These are phyloP conservation scores for Melangyna quadrimaculata DNA, from an alignment of 2,888 invertebrate genomes.

Conservation along the genomic window DNA sequence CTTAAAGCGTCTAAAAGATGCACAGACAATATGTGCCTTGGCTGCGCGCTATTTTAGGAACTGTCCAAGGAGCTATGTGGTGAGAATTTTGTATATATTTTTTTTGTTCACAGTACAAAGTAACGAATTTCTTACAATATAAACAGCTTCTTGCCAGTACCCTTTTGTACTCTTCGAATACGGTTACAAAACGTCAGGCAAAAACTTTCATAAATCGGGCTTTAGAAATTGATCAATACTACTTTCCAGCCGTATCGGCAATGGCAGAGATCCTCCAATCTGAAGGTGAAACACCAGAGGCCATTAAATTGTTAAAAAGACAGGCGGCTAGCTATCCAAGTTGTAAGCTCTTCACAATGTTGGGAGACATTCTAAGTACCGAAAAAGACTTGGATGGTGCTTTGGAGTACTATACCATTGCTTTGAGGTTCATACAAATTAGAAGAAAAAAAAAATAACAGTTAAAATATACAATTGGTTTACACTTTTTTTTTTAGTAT, in stretches of 20 bases:
- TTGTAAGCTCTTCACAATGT: conserved; percentile 77
- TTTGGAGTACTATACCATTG: conserved; percentile 78
- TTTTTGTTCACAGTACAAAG: not conserved
- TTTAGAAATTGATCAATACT: conserved; percentile 86
- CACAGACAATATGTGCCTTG: conserved; percentile 86
- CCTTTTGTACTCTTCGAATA: conserved; percentile 84
- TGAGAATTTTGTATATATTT: conserved; percentile 79
- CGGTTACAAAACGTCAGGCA: conserved; percentile 82
- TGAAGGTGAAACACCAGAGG: conserved; percentile 85
- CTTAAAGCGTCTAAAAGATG: conserved; percentile 86
- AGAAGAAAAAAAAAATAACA: not conserved
- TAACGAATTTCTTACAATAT: conserved; percentile 73
- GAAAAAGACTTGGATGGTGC: conserved; percentile 78
- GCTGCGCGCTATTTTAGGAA: conserved; percentile 88
- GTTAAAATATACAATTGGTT: not conserved
- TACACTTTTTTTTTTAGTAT: conserved; percentile 74
- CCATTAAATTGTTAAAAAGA: conserved; percentile 86
- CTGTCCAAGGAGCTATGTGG: conserved; percentile 88
- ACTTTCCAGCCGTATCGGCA: conserved; percentile 87
- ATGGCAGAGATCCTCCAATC: conserved; percentile 87
- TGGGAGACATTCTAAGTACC: conserved; percentile 77
- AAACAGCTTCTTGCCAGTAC: conserved; percentile 89
- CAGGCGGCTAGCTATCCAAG: conserved; percentile 82
- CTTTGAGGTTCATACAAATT: conserved; percentile 75
- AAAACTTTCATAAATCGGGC: conserved; percentile 88